Base-by-base conservation (phyloP, 2,113 vertebrate genomes). In the Corythornis cristatus region DNA sequence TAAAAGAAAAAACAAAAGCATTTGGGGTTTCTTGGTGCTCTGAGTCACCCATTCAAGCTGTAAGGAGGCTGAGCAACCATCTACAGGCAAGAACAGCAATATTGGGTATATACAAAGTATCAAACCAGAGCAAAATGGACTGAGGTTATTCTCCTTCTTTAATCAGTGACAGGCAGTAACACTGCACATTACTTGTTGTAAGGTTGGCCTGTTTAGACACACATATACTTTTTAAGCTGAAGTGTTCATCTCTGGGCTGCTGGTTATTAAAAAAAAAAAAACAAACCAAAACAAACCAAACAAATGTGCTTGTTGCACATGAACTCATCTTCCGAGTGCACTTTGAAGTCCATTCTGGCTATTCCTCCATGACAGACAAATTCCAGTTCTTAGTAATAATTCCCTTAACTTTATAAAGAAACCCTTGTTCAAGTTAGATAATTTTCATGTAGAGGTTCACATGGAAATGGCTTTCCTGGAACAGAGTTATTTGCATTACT, bases 381-480 rank as follows among this genome's bases (percentile, higher is more conserved):
- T 72, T 87, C 60, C 72, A 80, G 60, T 72, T 81, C 73, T 94
- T 60, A 76, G 72, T 64, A 93, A 93, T 89, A 86, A 89, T 86
- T 88, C 60, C 33, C 31, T 74, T 90, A 92, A 76, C 84, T 93
- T 94, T 57, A 68, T 73, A 89, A 89, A 93, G 91, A 89, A 89
- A 45, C 67, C n/a, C 75, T 92, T 96, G 84, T 93, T 90, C 86
- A 56, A 91, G 75, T 82, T 67, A 72, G 88, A 88, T 85, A 82
- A 86, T 95, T 94, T 92, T 92, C 90, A 75, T 62, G 76, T 92
- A 76, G 54, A 91, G 75, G 48, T 61, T 93, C 86, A 93, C 85
- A 71, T 31, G 58, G 85, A 86, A 94, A 91, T 75, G 66, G 76
- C 58, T 93, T 94, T 97, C 92, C 95, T 77, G 77, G 73, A 92